phyloP scores from a whole-genome alignment of 2,888 invertebrate species.

The Leucania comma region DNA sequence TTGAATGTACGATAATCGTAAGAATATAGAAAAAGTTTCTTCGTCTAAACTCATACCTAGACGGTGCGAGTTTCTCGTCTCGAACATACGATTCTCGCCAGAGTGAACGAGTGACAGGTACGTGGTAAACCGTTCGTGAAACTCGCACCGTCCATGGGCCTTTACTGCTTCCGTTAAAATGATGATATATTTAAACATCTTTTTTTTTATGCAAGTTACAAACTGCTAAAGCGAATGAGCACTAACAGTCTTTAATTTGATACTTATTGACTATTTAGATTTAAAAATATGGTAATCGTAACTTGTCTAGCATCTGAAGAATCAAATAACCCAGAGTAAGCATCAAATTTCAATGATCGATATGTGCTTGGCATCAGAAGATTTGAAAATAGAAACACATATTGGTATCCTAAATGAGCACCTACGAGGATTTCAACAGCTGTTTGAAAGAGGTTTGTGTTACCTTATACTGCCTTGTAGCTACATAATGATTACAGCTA shows the following conservation, averaged over 20 bases:
- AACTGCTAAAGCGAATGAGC: no score
- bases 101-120: no score
- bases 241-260: not conserved
- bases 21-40: no score
- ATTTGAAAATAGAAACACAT: constrained; percentile 74
- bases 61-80: no score
- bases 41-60: no score
- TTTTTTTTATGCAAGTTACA: not conserved
- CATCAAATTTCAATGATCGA: constrained; percentile 78
- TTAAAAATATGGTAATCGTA: not conserved
- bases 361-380: constrained; percentile 79
- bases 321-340: constrained; percentile 72
- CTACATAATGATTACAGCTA: no score
- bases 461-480: no score
- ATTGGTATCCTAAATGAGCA: constrained; percentile 71
- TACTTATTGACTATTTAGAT: not conserved
- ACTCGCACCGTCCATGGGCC: no score
- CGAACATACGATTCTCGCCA: no score
- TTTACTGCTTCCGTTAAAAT: not conserved
- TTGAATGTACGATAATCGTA: no score
- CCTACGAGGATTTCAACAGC: constrained; percentile 71
- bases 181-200: no score
- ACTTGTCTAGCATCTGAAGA: constrained; percentile 72
- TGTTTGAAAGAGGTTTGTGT: constrained; percentile 76
- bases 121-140: no score